Evolutionary conservation across 53 echinoderm and acorn worm genomes (phyloP).

Genomic region (Mesocentrotus franciscanus): DNA sequence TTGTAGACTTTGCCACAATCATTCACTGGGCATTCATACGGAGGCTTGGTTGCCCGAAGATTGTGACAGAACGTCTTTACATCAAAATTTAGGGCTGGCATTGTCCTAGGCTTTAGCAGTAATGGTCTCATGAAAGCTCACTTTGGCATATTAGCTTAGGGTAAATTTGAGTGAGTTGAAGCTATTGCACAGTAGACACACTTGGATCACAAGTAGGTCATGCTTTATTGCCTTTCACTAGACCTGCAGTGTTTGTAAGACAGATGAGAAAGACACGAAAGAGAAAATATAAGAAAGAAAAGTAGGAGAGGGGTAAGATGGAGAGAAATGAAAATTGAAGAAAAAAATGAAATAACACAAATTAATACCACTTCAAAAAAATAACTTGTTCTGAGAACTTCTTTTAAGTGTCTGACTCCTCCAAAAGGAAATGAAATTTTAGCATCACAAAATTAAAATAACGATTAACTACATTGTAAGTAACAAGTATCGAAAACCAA

Average conservation of each 20-base stretch:
- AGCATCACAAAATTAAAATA: no score
- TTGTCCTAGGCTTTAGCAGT: constrained; percentile 67
- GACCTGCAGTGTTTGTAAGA: background rate
- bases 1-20: constrained; percentile 95
- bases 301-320: background rate
- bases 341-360: background rate
- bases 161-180: constrained; percentile 12
- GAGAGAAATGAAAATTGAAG: background rate
- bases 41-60: constrained; percentile 96
- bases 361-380: background rate
- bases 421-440: no score
- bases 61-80: constrained; percentile 96
- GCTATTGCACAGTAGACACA: constrained; percentile 43
- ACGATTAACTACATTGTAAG: no score
- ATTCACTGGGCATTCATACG: constrained; percentile 95
- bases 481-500: no score
- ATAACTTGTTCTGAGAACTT: no score
- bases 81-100: constrained; percentile 92
- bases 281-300: background rate
- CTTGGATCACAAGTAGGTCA: background rate
- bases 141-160: constrained; percentile 39
- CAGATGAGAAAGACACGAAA: background rate
- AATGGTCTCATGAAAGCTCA: constrained; percentile 52
- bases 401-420: no score
- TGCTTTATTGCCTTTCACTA: constrained; percentile 24